Evolutionary conservation across 2,888 invertebrate genomes (phyloP), one percentile per base, ranked within the genome.

Genomic region (Pollenia griseotomentosa): DNA sequence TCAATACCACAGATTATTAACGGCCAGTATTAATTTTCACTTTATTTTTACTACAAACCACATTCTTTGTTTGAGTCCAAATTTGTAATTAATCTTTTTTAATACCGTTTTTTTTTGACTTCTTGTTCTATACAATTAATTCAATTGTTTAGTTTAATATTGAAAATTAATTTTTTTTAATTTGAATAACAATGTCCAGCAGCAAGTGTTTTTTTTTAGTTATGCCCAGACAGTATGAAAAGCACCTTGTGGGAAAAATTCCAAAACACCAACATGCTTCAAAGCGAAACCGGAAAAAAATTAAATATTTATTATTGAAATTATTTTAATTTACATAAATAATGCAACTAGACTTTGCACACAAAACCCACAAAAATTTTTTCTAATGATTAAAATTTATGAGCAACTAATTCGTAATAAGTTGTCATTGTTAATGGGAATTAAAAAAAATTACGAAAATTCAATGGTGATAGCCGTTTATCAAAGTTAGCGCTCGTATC

Each of bases 241-340:
- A 33, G 4, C 42, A 55, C 59, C 23, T 75, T 83, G 70, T 83
- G 86, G 80, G 77, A 81, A 83, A 85, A 87, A 83, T 83, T 75
- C 73, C 77, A 55, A 12, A 59, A 74, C 83, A 59, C 80, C 86
- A 81, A 86, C 83, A 65, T 61, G 55, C 16, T 61, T 57, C 51
- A 16, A 71, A 57, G 23, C 55, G 2, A 55, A 63, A 68, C 4
- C 53, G 8, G 42, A 16, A 14, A 55, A 66, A 33, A 51, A 44
- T 46, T 51, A 42, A 83, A 44, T 11, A 42, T 63, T 68, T 74
- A 61, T 44, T 48, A 61, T 55, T 57, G 53, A 44, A 84, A 73
- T 44, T 68, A 68, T 16, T 65, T 53, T 2, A 55, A 16, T 73
- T 66, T 44, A 33, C 33, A 33, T 6, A 73, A 84, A 59, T 78